Evolutionary conservation across 2,113 vertebrate species (phyloP).

Genomic region (Nesogale talazaci): DNA sequence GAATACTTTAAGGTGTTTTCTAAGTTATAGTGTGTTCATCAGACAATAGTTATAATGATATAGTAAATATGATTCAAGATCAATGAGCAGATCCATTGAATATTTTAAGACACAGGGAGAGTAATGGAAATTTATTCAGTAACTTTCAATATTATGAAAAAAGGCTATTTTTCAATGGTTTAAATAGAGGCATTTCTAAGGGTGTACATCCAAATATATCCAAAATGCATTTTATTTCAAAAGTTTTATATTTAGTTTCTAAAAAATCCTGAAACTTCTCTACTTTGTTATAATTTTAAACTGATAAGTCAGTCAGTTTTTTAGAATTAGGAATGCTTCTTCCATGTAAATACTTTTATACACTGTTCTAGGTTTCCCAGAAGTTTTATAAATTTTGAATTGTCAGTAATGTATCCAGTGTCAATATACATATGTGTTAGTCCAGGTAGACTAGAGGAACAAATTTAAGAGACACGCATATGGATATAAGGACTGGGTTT

Average conservation of each 20-base stretch:
- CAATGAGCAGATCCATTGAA: neutral
- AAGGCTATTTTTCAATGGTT: neutral
- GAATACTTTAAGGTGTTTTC: neutral
- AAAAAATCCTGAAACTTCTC: neutral
- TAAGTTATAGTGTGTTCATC: neutral
- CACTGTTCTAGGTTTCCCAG: neutral
- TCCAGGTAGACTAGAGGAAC: too few relatives aligned
- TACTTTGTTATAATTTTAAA: neutral
- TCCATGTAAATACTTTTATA: slow-evolving; percentile 3
- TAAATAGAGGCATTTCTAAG: too few relatives aligned
- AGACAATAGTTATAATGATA: neutral
- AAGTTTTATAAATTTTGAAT: neutral
- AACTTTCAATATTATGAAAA: neutral
- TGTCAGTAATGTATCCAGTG: too few relatives aligned
- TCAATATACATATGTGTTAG: too few relatives aligned
- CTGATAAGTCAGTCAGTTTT: neutral
- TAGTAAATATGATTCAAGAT: neutral
- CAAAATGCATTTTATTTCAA: neutral
- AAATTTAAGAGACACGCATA: too few relatives aligned
- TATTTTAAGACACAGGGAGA: neutral
- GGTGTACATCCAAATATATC: too few relatives aligned
- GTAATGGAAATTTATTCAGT: neutral
- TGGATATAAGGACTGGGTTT: too few relatives aligned
- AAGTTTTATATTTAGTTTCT: neutral
- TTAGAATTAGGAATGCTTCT: neutral